These are phyloP conservation scores for Phoxinus phoxinus DNA, from an alignment of 2,113 vertebrate genomes.

Conservation along the genomic window DNA sequence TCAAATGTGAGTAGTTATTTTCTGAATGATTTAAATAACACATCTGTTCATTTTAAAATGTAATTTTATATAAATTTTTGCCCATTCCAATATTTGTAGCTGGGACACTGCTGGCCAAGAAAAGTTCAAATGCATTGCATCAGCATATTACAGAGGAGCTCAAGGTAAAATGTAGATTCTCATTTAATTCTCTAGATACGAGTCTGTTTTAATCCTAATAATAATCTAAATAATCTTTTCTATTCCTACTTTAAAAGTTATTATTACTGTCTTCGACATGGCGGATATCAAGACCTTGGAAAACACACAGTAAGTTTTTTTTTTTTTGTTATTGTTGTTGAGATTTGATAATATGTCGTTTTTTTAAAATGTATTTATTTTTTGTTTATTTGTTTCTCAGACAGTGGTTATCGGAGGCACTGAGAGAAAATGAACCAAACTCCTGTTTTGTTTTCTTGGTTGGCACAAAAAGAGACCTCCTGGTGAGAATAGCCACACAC, in stretches of 20 bases:
- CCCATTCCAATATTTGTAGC: conserved; percentile 67
- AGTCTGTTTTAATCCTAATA: background rate
- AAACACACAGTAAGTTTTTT: conserved; percentile 81
- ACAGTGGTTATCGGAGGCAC: conserved; percentile 87
- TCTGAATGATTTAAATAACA: background rate
- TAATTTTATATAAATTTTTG: background rate
- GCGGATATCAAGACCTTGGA: conserved; percentile 81
- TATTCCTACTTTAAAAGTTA: conserved; percentile 64
- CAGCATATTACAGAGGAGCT: conserved; percentile 90
- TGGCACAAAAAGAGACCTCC: conserved; percentile 88
- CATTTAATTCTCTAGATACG: background rate
- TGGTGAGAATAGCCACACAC: conserved; percentile 75
- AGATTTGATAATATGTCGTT: background rate
- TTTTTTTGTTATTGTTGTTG: background rate
- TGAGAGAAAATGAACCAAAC: conserved; percentile 84
- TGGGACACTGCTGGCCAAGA: conserved; percentile 97
- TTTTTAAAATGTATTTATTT: too few relatives aligned
- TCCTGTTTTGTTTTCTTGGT: conserved; percentile 85
- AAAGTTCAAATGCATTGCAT: conserved; percentile 94
- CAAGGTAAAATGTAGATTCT: conserved; percentile 77
- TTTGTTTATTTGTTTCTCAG: conserved; percentile 66
- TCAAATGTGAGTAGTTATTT: conserved; percentile 84
- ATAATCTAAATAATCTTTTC: background rate
- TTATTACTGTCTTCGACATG: conserved; percentile 76
- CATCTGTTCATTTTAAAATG: conserved; percentile 35